Conservation (phyloP, 2,888 invertebrate species). For the Conchocele bisecta region DNA sequence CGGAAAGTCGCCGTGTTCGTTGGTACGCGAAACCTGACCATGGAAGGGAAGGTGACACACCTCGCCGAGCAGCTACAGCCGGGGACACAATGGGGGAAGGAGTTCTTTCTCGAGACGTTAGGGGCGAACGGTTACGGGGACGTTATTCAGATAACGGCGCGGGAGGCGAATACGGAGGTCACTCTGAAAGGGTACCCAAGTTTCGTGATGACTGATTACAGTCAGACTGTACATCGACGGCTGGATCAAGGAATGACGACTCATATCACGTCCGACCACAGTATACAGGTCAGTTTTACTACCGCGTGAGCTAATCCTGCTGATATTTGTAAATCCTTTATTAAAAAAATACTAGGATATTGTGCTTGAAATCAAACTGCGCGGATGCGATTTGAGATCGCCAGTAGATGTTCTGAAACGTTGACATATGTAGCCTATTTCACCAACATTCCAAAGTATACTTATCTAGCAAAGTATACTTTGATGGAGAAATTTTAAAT, state of each 20-base stretch:
- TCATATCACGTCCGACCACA: constrained; percentile 19
- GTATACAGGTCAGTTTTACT: too few relatives aligned
- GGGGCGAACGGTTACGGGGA: constrained; percentile 35
- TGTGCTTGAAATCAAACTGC: too few relatives aligned
- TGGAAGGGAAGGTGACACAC: constrained; percentile 12
- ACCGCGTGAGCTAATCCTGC: too few relatives aligned
- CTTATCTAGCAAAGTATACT: too few relatives aligned
- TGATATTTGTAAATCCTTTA: too few relatives aligned
- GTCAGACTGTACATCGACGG: constrained; percentile 17
- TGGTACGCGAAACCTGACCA: constrained; percentile 37
- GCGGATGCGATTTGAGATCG: too few relatives aligned
- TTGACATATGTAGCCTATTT: too few relatives aligned
- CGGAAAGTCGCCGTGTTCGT: constrained; percentile 40
- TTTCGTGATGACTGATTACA: constrained; percentile 13
- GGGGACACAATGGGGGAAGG: constrained; percentile 39
- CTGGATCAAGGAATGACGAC: constrained; percentile 26
- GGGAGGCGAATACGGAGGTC: constrained; percentile 2
- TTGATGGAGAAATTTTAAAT: too few relatives aligned
- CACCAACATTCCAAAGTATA: too few relatives aligned
- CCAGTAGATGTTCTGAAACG: too few relatives aligned
- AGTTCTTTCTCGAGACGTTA: constrained; percentile 15
- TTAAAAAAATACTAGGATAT: too few relatives aligned
- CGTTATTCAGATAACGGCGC: constrained; percentile 32
- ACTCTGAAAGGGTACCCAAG: constrained; percentile 29
- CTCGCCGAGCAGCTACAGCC: constrained; percentile 45